Evolutionary conservation across 2,888 invertebrate species (phyloP), one percentile per base, ranked within the genome.

Genomic region (Pandemis corylana): DNA sequence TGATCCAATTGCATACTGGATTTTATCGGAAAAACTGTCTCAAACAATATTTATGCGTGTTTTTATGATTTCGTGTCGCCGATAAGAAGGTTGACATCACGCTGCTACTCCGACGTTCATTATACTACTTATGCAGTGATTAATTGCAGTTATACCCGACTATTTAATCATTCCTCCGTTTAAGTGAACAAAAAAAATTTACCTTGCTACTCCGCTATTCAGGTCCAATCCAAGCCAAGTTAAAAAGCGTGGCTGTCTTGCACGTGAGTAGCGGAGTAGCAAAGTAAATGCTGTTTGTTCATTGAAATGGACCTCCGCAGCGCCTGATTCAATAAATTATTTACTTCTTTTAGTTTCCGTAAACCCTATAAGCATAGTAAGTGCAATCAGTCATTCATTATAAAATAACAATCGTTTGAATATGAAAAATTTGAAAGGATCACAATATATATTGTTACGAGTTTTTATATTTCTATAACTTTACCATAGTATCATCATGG

Each of bases 391-490:
- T 20, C 20, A 20, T 20, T 20, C 20, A 20, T 20, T 0, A 20
- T 20, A 20, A 20, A 20, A 20, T 20, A 20, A 20, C 20, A 20
- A 20, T 20, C 20, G 1, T 20, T 20, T 20, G 20, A 20, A 20
- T 20, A 20, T 62, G 41, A 41, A 62, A 42, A 62, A 42, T 41
- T 41, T 4, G n/a, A 62, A 20, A 20, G 20, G 20, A 41, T 67
- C 53, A 72, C 68, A 72, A 72, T 72, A 62, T n/a, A 49, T 53
- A 72, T 72, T 72, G 72, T 72, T 72, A 67, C 72, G 44, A 68
- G 44, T 53, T 68, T 68, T 56, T 65, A 62, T 68, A 53, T 63
- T 53, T 20, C 67, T 53, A 51, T 56, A 62, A 62, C 28, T 20
- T 20, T 20, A 20, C 20, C 20, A 20, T 20, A 20, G 20, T 20